These are phyloP conservation scores for Polypterus bichir DNA, from an alignment of 2,113 vertebrate species.

Conservation along the genomic window DNA sequence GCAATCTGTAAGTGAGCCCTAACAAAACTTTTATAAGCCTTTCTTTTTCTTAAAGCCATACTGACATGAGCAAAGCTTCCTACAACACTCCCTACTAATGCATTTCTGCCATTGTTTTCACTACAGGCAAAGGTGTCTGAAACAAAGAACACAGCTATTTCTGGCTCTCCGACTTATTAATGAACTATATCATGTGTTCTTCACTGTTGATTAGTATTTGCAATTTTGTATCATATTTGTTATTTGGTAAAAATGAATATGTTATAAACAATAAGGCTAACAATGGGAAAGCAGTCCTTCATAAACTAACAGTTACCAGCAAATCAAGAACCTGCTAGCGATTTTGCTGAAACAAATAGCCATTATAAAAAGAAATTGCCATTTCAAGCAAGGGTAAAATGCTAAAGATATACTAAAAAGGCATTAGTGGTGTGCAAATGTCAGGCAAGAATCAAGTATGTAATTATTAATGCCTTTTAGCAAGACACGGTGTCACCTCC, in stretches of 20 bases:
- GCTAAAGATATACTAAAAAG: conserved; percentile 30
- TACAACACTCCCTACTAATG: conserved; percentile 35
- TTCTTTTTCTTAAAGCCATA: conserved; percentile 71
- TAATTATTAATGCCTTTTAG: conserved; percentile 39
- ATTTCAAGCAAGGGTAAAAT: conserved; percentile 31
- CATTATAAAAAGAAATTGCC: no score
- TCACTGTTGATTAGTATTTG: no score
- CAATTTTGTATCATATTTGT: no score
- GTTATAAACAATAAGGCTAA: no score
- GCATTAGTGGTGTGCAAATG: conserved; percentile 32
- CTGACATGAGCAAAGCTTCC: conserved; percentile 35
- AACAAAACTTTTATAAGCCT: conserved; percentile 75
- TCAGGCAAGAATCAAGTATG: conserved; percentile 39
- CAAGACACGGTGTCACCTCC: conserved; percentile 37
- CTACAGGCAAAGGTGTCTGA: conserved; percentile 56
- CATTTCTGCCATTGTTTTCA: conserved; percentile 56
- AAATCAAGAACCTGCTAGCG: no score
- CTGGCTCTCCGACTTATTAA: no score
- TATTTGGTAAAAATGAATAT: no score
- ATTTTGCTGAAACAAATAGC: no score
- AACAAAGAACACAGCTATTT: conserved; percentile 38
- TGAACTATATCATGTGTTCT: no score
- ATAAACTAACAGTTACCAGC: no score
- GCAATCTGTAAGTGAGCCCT: conserved; percentile 83
- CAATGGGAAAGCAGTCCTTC: no score